A percentile compares a stretch with the other conserved stretches of the same genome.
These are phyloP conservation scores for Linnaemya vulpina DNA, from an alignment of 2,888 invertebrate genomes.

Conservation along the genomic window DNA sequence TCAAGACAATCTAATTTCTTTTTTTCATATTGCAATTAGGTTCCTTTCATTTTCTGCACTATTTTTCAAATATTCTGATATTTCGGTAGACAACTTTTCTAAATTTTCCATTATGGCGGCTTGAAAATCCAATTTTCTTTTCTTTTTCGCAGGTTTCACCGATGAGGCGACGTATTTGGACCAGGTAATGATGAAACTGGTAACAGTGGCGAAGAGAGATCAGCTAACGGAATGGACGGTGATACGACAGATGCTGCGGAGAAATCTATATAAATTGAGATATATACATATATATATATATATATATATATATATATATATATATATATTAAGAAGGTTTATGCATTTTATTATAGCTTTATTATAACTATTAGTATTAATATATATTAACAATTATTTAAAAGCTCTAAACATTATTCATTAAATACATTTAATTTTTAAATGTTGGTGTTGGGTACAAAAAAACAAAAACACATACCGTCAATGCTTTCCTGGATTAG, in stretches of 20 bases:
- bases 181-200: not conserved
- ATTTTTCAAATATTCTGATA: not conserved
- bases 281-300: too few relatives aligned
- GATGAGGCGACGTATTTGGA: not conserved
- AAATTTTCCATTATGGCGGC: not conserved
- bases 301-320: too few relatives aligned
- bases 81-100: not conserved
- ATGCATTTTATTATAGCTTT: too few relatives aligned
- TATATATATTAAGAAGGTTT: too few relatives aligned
- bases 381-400: too few relatives aligned
- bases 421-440: too few relatives aligned
- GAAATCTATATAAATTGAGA: not conserved
- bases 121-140: not conserved
- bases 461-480: too few relatives aligned
- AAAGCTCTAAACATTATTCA: too few relatives aligned
- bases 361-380: too few relatives aligned
- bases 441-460: too few relatives aligned
- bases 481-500: too few relatives aligned
- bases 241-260: not conserved
- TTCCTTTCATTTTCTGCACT: not conserved
- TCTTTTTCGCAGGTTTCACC: not conserved
- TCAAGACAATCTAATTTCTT: not conserved
- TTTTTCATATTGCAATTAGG: not conserved
- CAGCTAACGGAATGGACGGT: not conserved
- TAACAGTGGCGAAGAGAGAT: not conserved